Conservation (phyloP, 1,140 invertebrate species). For the Charaxes varanes region DNA sequence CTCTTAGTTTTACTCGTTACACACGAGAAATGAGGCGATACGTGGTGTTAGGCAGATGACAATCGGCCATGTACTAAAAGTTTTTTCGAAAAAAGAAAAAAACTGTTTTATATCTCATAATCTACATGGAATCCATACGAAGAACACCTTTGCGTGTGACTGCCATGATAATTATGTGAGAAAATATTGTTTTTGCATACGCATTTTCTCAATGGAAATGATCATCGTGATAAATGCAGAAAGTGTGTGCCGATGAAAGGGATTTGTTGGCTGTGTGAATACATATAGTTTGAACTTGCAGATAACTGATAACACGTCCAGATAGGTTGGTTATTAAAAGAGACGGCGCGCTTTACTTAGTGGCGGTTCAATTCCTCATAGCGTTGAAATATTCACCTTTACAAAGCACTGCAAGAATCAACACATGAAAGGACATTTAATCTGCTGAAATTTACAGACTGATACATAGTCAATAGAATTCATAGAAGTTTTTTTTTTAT, state of each 20-base stretch:
- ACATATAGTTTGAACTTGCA: too few species aligned
- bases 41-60: slow-evolving; percentile 14
- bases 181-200: slow-evolving; percentile 28
- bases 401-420: too few species aligned
- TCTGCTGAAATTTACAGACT: too few species aligned
- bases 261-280: slow-evolving; percentile 12
- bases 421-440: too few species aligned
- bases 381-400: too few species aligned
- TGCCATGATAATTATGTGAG: slow-evolving; percentile 25
- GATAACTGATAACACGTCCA: too few species aligned
- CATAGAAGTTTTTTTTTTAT: too few species aligned
- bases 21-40: slow-evolving; percentile 22
- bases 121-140: slow-evolving; percentile 18
- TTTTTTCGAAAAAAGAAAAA: slow-evolving; percentile 9
- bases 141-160: slow-evolving; percentile 27
- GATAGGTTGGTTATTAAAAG: too few species aligned
- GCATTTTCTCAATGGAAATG: slow-evolving; percentile 20
- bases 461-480: too few species aligned
- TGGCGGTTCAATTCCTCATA: too few species aligned
- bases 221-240: slow-evolving; percentile 26
- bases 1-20: too few species aligned
- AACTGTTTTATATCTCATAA: slow-evolving; percentile 16
- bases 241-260: slow-evolving; percentile 6
- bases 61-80: slow-evolving; percentile 7
- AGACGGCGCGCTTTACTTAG: too few species aligned